These are phyloP conservation scores for Tuberolachnus salignus DNA, from an alignment of 2,888 invertebrate species.

Conservation along the genomic window DNA sequence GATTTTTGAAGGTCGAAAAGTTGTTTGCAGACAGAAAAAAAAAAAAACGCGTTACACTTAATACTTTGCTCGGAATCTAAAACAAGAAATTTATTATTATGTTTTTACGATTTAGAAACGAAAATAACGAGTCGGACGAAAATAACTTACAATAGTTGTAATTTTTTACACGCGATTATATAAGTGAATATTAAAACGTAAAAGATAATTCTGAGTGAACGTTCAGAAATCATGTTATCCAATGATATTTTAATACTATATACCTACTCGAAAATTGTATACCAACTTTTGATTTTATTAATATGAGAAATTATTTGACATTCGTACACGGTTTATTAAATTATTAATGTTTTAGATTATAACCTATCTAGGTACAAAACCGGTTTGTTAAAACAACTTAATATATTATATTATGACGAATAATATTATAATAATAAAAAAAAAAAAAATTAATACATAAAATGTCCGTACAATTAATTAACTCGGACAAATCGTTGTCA, in stretches of 20 bases:
- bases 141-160: too few species aligned
- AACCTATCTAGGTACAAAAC: not conserved
- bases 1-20: too few species aligned
- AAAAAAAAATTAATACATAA: constrained; percentile 26
- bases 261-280: constrained; percentile 5
- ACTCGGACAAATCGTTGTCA: constrained; percentile 47
- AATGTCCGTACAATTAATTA: constrained; percentile 44
- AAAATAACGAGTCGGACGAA: too few species aligned
- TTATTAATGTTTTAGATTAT: constrained; percentile 31
- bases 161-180: too few species aligned
- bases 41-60: too few species aligned
- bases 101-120: too few species aligned
- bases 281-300: constrained; percentile 25
- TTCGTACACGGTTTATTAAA: constrained; percentile 22
- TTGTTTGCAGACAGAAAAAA: too few species aligned
- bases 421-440: constrained; percentile 17
- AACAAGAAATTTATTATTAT: too few species aligned
- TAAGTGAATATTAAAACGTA: not conserved
- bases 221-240: not conserved
- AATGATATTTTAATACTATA: not conserved
- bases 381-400: constrained; percentile 24
- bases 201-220: not conserved
- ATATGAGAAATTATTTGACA: constrained; percentile 1
- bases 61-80: too few species aligned
- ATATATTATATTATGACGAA: constrained; percentile 32